Base-by-base conservation (phyloP, 2,797 vertebrate genomes). In the Chromobotia macracanthus region DNA sequence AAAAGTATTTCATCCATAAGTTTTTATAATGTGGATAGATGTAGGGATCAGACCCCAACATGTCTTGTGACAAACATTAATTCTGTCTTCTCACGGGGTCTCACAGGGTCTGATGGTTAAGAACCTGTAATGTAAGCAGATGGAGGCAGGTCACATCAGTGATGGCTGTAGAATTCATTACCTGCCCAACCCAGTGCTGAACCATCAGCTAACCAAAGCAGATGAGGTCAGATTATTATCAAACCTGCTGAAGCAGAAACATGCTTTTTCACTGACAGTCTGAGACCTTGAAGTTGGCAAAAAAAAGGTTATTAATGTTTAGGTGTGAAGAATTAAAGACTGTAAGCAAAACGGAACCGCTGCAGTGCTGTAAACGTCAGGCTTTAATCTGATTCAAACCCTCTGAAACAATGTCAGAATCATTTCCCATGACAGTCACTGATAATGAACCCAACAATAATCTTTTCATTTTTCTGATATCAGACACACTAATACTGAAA, bases 211-310 rank as follows among this genome's bases (percentile, higher is more conserved):
- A 65, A 86, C 85, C 81, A 86, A 91, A 92, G 90, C 88, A 89
- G 88, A 91, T 92, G 90, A 92, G 92, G 91, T 92, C 90, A 92
- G 89, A 94, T 92, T 90, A 92, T 93, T 90, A 93, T 92, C 86
- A 91, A 91, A 93, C 89, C 88, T 91, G 90, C 91, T 94, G 91
- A 93, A 93, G 87, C 93, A 91, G 90, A 92, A 92, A 91, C 89
- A n/a, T n/a, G n/a, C n/a, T n/a, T n/a, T n/a, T n/a, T 90, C 90
- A 83, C 90, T 90, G 92, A 90, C 90, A 91, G 90, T 93, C 91
- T 89, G 90, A 94, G 91, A 91, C 92, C 89, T 91, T 89, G 79
- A 85, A 88, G 85, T 92, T 87, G 87, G 91, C 90, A 93, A 90
- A 89, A 92, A n/a, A 72, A 84, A 87, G 65, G 93, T 92, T 91